Evolutionary conservation across 2,797 vertebrate genomes (phyloP), one percentile per base, ranked within the genome.

Genomic region (Melanotaenia parkinsoni): DNA sequence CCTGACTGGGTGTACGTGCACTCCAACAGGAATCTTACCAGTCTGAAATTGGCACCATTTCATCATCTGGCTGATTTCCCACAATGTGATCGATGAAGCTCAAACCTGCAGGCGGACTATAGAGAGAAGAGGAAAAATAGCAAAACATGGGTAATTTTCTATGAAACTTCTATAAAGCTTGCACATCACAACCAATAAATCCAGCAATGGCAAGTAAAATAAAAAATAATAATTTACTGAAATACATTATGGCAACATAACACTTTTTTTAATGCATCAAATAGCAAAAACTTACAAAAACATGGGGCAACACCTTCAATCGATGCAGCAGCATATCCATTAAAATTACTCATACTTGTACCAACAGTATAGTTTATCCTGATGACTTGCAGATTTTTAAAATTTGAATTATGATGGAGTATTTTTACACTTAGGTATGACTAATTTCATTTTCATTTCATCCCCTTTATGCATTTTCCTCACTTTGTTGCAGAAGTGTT

Each of bases 71-170:
- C 92, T 96, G 95, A 90, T 96, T 96, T 91, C 95, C 95, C 84
- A 96, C 95, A 86, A 96, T 74, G 89, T 96, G 95, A 91, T 96
- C 95, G 40, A 96, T 95, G 75, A 96, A 95, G 63, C 32, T 90
- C 72, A 96, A 78, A 76, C 85, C 84, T 51, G 8, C 86, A 11
- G 88, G 66, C 13, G 95, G 95, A 75, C 95, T 96, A 59, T n/a
- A 58, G 26, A 65, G 38, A 76, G n/a, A 56, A 65, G 14, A 56
- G 22, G 50, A 24, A 38, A 28, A 54, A 53, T 54, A 38, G 22
- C 14, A 43, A 9, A 5, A 1, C 4, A n/a, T 28, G 1, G 18
- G 37, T 60, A 58, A n/a, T 77, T 74, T 87, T 74, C 57, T 58
- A 56, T 30, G 0, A 64, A 68, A 13, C 16, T 37, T n/a, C 12